A percentile compares a stretch with the other conserved stretches of the same genome.
These are phyloP conservation scores for Xestobium rufovillosum DNA, from an alignment of 2,888 invertebrate genomes.

Conservation along the genomic window DNA sequence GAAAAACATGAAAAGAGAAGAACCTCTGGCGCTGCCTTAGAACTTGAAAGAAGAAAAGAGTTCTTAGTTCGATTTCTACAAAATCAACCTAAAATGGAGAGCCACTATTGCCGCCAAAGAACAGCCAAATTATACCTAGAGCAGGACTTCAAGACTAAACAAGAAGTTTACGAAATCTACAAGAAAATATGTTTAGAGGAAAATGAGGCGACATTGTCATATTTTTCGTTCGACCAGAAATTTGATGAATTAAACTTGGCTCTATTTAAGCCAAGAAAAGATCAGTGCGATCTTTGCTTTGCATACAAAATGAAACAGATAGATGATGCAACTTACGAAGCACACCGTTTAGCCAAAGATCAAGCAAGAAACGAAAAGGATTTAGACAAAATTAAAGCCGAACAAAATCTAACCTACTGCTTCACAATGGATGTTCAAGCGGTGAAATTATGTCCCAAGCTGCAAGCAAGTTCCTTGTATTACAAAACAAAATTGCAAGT, in stretches of 20 bases:
- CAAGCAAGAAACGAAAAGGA: constrained; percentile 13
- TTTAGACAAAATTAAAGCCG: constrained; percentile 11
- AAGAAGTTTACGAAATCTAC: constrained; percentile 12
- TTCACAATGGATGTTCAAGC: constrained; percentile 23
- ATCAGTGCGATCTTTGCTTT: no score
- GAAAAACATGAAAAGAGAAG: constrained; percentile 3
- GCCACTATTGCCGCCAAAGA: constrained; percentile 12
- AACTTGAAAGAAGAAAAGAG: no score
- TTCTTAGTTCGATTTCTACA: constrained; percentile 3
- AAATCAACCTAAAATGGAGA: constrained; percentile 10
- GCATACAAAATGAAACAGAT: constrained; percentile 11
- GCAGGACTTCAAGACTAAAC: constrained; percentile 11
- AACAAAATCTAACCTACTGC: constrained; percentile 9
- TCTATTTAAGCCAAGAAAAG: no score
- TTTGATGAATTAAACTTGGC: no score
- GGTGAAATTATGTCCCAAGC: constrained; percentile 20
- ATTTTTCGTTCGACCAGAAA: constrained; percentile 11
- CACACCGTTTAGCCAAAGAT: constrained; percentile 12
- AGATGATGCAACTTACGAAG: constrained; percentile 11
- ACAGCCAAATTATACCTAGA: constrained; percentile 14
- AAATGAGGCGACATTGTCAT: constrained; percentile 6
- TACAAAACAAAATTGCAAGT: constrained; percentile 21
- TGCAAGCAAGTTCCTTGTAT: constrained; percentile 19
- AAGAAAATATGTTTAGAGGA: constrained; percentile 10
- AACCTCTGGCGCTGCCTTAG: no score